Conservation (phyloP, 1,140 invertebrate genomes). For the Drepana arcuata region DNA sequence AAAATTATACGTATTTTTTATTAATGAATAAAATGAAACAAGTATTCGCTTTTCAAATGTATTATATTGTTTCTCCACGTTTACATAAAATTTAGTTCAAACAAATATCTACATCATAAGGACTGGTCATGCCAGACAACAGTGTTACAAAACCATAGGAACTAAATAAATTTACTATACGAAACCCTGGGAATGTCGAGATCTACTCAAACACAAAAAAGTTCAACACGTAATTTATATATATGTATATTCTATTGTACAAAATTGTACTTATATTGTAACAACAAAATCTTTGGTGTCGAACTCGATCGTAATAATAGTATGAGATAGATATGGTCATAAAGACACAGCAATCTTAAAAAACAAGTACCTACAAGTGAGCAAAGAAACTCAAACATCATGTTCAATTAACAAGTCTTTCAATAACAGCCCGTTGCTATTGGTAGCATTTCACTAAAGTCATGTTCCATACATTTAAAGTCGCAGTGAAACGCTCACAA, state of each 20-base stretch:
- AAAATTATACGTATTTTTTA: too few species aligned
- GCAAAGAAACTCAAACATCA: too few species aligned
- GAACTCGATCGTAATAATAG: conserved; percentile 11
- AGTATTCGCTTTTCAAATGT: not conserved
- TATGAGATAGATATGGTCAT: conserved; percentile 17
- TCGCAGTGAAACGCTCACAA: conserved; percentile 1
- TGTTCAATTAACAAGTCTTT: conserved; percentile 20
- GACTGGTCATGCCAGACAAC: too few species aligned
- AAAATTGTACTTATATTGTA: conserved; percentile 15
- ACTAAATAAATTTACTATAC: conserved; percentile 39
- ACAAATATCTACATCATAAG: conserved; percentile 9
- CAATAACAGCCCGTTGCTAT: conserved; percentile 14
- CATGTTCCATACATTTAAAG: not conserved
- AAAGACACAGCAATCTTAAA: too few species aligned
- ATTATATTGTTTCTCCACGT: conserved; percentile 15
- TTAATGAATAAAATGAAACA: conserved; percentile 2
- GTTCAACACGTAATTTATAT: conserved; percentile 4
- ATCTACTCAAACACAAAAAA: conserved; percentile 16
- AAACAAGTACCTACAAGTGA: too few species aligned
- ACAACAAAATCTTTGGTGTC: conserved; percentile 25
- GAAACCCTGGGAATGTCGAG: conserved; percentile 51
- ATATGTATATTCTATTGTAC: not conserved
- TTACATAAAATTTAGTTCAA: conserved; percentile 18
- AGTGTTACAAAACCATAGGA: too few species aligned
- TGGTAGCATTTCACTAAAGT: conserved; percentile 2